Evolutionary conservation across 2,113 vertebrate genomes (phyloP), one percentile per base, ranked within the genome.

Genomic region (Indri indri): DNA sequence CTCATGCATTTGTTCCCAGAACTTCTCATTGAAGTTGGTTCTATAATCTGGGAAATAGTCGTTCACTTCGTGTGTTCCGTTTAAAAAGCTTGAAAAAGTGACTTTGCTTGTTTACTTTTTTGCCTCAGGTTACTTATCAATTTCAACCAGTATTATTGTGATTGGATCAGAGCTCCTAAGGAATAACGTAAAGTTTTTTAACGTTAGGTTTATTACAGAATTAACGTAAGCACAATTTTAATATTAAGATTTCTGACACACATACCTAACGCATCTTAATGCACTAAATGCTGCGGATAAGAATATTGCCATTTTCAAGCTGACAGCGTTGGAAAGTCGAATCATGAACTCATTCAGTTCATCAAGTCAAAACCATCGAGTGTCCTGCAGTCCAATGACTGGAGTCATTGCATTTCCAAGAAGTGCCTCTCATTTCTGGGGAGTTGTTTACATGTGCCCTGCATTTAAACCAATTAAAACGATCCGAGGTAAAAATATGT

Each of bases 351-450:
- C 59, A 2, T 52, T 14, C 40, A 23, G 23, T 47, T 74, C 52
- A 8, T 80, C 34, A 8, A 1, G 40, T 68, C 8, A 6, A 25
- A 79, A 45, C 23, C 70, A 25, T 22, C 1, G 77, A 25, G 5
- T 8, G 30, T 84, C 47, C 25, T n/a, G n/a, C 2, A 4, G 4
- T 50, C 82, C 30, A 30, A 71, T 27, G 90, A 59, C 59, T 8
- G 0, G 27, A 61, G 63, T 47, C 45, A 4, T 6, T 54, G 14
- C 27, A 5, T 87, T 92, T 87, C 68, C 23, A 4, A 88, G 77
- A 93, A 97, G 96, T 86, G 73, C 96, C 95, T 90, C 45, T 93
- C 18, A 16, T 70, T 40, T 89, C 34, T 40, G 74, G 94, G 95
- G 76, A 80, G 65, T 14, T 76, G 88, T 93, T 97, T 97, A 79